These are phyloP conservation scores for Carcina quercana DNA, from an alignment of 2,888 invertebrate genomes.

Conservation along the genomic window DNA sequence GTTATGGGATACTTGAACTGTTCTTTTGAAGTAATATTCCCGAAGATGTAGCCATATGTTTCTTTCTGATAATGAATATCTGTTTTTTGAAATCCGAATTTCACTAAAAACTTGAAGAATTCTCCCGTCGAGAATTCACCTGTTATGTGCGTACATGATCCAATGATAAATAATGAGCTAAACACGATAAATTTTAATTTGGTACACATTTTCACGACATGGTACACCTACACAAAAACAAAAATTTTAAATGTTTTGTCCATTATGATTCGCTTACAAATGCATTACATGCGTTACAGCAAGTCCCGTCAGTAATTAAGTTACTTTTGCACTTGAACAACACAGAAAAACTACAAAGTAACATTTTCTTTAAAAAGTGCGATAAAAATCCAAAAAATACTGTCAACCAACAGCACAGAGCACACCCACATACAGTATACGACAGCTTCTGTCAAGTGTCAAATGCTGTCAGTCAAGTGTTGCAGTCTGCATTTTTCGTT, in stretches of 20 bases:
- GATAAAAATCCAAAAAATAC: too few relatives aligned
- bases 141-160: conserved; percentile 48
- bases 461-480: too few relatives aligned
- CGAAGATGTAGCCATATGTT: conserved; percentile 96
- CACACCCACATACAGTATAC: too few relatives aligned
- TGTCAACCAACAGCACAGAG: too few relatives aligned
- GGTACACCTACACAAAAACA: conserved; percentile 12
- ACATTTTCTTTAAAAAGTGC: too few relatives aligned
- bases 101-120: conserved; percentile 93
- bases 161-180: conserved; percentile 31
- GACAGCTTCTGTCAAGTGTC: too few relatives aligned
- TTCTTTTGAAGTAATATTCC: conserved; percentile 88
- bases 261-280: not conserved
- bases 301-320: too few relatives aligned
- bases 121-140: conserved; percentile 72
- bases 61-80: conserved; percentile 88
- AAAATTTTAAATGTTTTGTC: conserved; percentile 6
- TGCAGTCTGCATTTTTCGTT: too few relatives aligned
- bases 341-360: too few relatives aligned
- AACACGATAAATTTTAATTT: conserved; percentile 40
- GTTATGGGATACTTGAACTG: conserved; percentile 81
- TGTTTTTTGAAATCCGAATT: conserved; percentile 98
- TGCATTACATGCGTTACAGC: not conserved
- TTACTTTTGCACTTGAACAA: too few relatives aligned
- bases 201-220: conserved; percentile 42